Base-by-base conservation (phyloP, 2,888 invertebrate species). In the Drosophila subquinaria region DNA sequence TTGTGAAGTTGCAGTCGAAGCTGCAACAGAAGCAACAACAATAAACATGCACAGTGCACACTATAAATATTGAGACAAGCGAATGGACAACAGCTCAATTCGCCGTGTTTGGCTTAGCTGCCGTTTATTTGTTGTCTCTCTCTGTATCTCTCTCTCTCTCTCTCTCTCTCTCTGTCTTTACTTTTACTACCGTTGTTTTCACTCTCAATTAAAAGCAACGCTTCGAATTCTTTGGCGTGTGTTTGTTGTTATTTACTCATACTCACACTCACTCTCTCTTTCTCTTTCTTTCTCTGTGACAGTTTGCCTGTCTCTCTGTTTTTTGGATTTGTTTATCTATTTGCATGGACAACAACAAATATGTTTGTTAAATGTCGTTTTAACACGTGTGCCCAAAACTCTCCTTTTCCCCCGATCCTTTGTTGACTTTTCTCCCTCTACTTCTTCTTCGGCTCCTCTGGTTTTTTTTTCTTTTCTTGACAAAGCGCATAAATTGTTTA, bases 271-370 rank as follows among this genome's bases (percentile, higher is more conserved):
- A 11, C 42, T 23, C 30, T 23, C 47, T 38, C 36, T 45, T 36
- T 35, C 50, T 20, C 1, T 36, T 15, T 40, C 27, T 10, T 23
- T 36, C 11, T 30, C 20, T 48, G 15, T 40, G 51, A 10, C 50
- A 10, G 36, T 30, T 36, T 33, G 50, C 33, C 10, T 61, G 65
- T 27, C 47, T 57, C 38, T 63, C 43, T 66, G 57, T 43, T 23
- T 57, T 57, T 59, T 52, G 42, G 65, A 63, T 79, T 84, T 84
- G 89, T 82, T 81, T 79, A 82, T 71, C 82, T 89, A 84, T 84
- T 84, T 84, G 70, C 89, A 70, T 68, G 81, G 85, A 70, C 89
- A 81, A 83, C 76, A 87, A 69, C 73, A 89, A 76, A 61, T 52
- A 57, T 81, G 87, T 69, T 71, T 81, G 87, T 69, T 66, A 63